phyloP scores from a whole-genome alignment of 2,797 vertebrate genomes.

The Hydrolagus colliei region DNA sequence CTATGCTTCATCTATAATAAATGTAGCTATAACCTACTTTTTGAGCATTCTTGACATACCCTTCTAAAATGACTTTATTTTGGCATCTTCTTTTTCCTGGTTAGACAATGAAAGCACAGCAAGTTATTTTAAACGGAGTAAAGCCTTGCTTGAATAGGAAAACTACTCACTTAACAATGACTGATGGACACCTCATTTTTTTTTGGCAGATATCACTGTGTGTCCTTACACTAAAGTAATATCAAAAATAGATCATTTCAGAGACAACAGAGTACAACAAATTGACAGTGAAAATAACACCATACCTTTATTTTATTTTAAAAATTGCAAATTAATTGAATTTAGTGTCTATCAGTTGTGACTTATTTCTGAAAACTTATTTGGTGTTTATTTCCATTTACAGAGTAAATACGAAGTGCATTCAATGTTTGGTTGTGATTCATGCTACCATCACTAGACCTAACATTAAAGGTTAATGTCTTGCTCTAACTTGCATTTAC shows the following conservation, averaged over 20 bases:
- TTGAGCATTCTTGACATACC: conserved; percentile 61
- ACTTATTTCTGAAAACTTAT: neutral
- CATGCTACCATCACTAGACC: neutral
- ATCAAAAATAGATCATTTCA: neutral
- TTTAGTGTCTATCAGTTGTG: neutral
- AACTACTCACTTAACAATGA: neutral
- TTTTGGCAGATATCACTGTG: conserved; percentile 8
- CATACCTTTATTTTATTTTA: neutral
- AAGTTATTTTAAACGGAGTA: conserved; percentile 14
- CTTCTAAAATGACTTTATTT: conserved; percentile 58
- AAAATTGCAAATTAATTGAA: neutral
- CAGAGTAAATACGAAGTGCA: conserved; percentile 7
- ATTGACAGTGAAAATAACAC: neutral
- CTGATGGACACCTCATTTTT: neutral
- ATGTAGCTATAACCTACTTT: conserved; percentile 51
- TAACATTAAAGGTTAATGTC: neutral
- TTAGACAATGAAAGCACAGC: conserved; percentile 58
- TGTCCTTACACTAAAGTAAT: neutral
- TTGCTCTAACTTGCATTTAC: neutral
- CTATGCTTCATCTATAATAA: conserved; percentile 52
- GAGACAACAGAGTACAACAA: neutral
- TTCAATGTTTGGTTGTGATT: neutral
- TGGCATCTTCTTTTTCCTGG: conserved; percentile 55
- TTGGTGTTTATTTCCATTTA: neutral
- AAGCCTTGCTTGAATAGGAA: conserved; percentile 10